Evolutionary conservation across 37 sponge, comb jelly and placozoan species (phyloP).

Genomic region (Axinella damicornis): DNA sequence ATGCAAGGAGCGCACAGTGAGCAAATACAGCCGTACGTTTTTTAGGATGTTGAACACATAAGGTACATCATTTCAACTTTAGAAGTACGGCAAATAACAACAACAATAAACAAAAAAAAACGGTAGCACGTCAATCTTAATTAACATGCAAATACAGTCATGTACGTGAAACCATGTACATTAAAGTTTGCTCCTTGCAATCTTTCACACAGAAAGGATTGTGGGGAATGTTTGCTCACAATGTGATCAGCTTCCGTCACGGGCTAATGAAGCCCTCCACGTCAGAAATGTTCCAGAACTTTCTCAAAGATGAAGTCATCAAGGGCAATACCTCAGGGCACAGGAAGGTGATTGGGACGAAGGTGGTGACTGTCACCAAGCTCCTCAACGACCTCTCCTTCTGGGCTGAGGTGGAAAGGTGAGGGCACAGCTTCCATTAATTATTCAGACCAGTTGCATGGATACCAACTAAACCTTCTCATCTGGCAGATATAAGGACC

Average conservation of each 20-base stretch:
- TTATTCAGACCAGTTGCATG: too few species aligned
- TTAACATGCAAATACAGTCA: too few species aligned
- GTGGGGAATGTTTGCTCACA: constrained; percentile 61
- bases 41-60: too few species aligned
- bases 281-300: constrained; percentile 42
- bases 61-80: too few species aligned
- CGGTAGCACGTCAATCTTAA: too few species aligned
- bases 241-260: constrained; percentile 67
- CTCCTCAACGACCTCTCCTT: constrained; percentile 86
- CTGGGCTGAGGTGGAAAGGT: constrained; percentile 92
- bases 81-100: too few species aligned
- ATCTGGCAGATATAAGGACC: constrained; percentile 55
- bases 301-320: constrained; percentile 44
- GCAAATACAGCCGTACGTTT: background rate
- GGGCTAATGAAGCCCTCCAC: constrained; percentile 46
- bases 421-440: too few species aligned
- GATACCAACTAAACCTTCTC: too few species aligned
- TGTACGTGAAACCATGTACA: too few species aligned
- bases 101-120: too few species aligned
- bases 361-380: constrained; percentile 61
- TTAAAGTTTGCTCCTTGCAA: background rate
- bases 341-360: constrained; percentile 35
- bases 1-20: background rate
- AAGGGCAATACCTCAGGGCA: constrained; percentile 1
- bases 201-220: constrained; percentile 37